Percentiles rank a stretch among this genome's conserved stretches.
Conservation (phyloP, 2,888 invertebrate species). For the Chrysodeixis includens region DNA sequence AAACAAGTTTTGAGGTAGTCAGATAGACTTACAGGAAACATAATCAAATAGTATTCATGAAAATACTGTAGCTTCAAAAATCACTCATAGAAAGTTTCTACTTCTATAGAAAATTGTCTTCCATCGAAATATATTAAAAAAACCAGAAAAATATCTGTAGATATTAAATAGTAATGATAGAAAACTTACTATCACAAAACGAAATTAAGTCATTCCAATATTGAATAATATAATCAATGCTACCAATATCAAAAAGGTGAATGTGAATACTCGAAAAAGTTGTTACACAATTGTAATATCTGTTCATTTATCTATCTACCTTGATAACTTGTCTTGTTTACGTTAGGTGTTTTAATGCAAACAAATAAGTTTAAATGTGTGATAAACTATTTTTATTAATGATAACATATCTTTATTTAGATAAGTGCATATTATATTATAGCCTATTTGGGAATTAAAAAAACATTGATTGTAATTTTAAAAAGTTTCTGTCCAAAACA, state of each 20-base stretch:
- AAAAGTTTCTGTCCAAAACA: not conserved
- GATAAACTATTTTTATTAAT: slow-evolving; percentile 6
- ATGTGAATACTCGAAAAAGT: slow-evolving; percentile 27
- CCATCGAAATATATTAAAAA: too few species aligned
- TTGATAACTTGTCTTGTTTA: slow-evolving; percentile 52
- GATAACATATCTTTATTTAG: slow-evolving; percentile 23
- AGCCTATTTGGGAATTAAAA: slow-evolving; percentile 10
- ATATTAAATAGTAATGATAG: too few species aligned
- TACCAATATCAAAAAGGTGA: slow-evolving; percentile 13
- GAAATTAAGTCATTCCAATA: too few species aligned
- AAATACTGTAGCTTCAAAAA: too few species aligned
- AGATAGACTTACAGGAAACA: slow-evolving; percentile 38
- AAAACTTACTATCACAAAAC: too few species aligned
- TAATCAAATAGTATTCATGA: too few species aligned
- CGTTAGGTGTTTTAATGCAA: slow-evolving; percentile 34
- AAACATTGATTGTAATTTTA: slow-evolving; percentile 5
- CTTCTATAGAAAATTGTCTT: too few species aligned
- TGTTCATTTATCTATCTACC: slow-evolving; percentile 49
- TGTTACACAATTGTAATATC: slow-evolving; percentile 26
- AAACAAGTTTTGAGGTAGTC: slow-evolving; percentile 43
- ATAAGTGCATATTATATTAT: slow-evolving; percentile 29
- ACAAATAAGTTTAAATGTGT: slow-evolving; percentile 15
- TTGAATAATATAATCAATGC: too few species aligned
- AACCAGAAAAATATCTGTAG: too few species aligned
- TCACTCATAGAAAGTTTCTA: too few species aligned